Conservation (phyloP, 37 sponge, comb jelly and placozoan genomes). For the Agelas oroides region DNA sequence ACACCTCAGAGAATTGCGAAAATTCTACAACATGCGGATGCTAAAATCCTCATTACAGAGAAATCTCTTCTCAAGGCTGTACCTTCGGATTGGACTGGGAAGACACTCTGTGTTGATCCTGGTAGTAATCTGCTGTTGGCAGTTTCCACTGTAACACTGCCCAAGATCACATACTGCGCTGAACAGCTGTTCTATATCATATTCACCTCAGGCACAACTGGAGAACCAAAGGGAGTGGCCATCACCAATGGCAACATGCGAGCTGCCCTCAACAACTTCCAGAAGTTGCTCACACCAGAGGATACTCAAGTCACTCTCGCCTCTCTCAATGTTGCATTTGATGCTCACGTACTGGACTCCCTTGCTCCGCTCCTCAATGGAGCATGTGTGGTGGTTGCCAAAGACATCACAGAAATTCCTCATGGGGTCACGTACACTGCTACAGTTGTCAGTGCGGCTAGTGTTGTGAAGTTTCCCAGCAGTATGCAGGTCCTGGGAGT, state of each 20-base stretch:
- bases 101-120: slow-evolving; percentile 8
- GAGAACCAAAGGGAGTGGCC: slow-evolving; percentile 56
- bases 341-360: slow-evolving; percentile 33
- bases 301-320: slow-evolving; percentile 22
- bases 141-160: neutral
- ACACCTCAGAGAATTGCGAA: neutral
- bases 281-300: neutral
- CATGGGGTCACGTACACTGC: slow-evolving; percentile 8
- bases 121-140: too few species aligned
- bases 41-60: slow-evolving; percentile 27
- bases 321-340: slow-evolving; percentile 18
- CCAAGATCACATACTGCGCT: neutral
- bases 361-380: slow-evolving; percentile 40
- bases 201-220: slow-evolving; percentile 68
- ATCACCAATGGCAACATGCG: slow-evolving; percentile 33
- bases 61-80: neutral
- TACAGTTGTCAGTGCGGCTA: slow-evolving; percentile 4
- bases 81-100: neutral
- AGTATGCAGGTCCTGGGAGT: neutral
- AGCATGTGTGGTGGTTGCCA: slow-evolving; percentile 22
- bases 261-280: neutral
- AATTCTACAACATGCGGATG: neutral
- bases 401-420: neutral
- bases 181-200: slow-evolving; percentile 33
- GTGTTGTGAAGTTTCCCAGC: slow-evolving; percentile 1